Evolutionary conservation across 2,113 vertebrate species (phyloP).

Genomic region (Salminus brasiliensis): DNA sequence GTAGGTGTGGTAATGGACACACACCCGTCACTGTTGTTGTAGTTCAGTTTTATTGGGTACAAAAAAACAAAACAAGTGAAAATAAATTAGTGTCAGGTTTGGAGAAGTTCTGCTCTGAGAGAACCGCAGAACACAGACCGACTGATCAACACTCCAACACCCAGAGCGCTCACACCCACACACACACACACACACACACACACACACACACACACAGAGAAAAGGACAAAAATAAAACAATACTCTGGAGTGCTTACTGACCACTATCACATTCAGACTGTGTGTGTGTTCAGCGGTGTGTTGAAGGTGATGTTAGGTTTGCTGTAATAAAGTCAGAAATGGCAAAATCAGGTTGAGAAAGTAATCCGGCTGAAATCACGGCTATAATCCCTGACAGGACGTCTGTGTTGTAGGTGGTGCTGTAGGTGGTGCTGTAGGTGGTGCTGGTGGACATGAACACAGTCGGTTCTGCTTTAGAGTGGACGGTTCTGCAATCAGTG

Average conservation of each 20-base stretch:
- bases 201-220: constrained; percentile 36
- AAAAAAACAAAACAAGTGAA: constrained; percentile 67
- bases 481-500: constrained; percentile 16
- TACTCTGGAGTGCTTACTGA: constrained; percentile 18
- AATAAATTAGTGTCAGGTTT: constrained; percentile 75
- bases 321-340: not conserved
- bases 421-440: no score
- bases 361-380: no score
- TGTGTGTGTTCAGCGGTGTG: constrained; percentile 1
- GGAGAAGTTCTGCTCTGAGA: constrained; percentile 49
- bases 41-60: constrained; percentile 79
- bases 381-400: no score
- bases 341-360: no score
- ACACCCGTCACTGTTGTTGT: constrained; percentile 39
- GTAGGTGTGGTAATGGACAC: no score
- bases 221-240: not conserved
- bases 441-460: no score
- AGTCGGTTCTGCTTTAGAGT: constrained; percentile 19
- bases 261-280: constrained; percentile 3
- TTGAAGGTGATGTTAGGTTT: not conserved
- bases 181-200: constrained; percentile 8
- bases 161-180: not conserved
- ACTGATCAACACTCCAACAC: constrained; percentile 61
- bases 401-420: no score
- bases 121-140: constrained; percentile 61